A percentile compares a stretch with the other conserved stretches of the same genome.
phyloP scores from a whole-genome alignment of 1,140 invertebrate species.

The Parapsyche elsis region DNA sequence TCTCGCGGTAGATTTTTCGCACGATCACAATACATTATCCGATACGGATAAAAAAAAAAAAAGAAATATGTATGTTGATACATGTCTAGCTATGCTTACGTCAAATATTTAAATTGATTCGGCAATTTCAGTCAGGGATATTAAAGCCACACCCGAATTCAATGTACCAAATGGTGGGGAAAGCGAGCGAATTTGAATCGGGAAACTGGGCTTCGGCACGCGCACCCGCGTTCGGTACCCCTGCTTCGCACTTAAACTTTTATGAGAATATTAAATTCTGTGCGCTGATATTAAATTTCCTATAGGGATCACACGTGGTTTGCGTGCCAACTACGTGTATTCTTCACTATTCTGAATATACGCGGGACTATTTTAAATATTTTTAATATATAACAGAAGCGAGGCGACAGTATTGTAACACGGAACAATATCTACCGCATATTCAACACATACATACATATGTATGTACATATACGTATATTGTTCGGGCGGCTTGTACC shows the following conservation, averaged over 20 bases:
- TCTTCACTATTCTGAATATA: conserved; percentile 10
- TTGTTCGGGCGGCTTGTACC: too few relatives aligned
- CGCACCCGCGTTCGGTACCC: neutral
- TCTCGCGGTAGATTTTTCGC: too few relatives aligned
- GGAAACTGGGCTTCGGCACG: conserved; percentile 1
- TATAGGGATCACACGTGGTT: conserved; percentile 33
- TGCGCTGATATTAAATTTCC: conserved; percentile 26
- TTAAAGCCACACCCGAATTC: neutral
- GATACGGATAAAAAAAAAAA: too few relatives aligned
- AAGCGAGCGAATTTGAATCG: neutral
- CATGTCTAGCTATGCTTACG: neutral
- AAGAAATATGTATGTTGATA: too few relatives aligned
- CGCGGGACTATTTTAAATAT: conserved; percentile 12
- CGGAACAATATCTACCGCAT: too few relatives aligned
- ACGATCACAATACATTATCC: too few relatives aligned
- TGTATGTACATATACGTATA: too few relatives aligned
- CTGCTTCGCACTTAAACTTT: conserved; percentile 15
- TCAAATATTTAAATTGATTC: conserved; percentile 26
- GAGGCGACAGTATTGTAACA: neutral
- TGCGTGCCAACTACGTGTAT: conserved; percentile 26
- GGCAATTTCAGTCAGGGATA: conserved; percentile 12
- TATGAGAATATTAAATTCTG: conserved; percentile 32
- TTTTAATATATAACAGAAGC: conserved; percentile 13
- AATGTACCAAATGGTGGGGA: neutral
- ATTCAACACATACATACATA: too few relatives aligned